Evolutionary conservation across 1,140 invertebrate species (phyloP).

Genomic region (Wasmannia auropunctata): DNA sequence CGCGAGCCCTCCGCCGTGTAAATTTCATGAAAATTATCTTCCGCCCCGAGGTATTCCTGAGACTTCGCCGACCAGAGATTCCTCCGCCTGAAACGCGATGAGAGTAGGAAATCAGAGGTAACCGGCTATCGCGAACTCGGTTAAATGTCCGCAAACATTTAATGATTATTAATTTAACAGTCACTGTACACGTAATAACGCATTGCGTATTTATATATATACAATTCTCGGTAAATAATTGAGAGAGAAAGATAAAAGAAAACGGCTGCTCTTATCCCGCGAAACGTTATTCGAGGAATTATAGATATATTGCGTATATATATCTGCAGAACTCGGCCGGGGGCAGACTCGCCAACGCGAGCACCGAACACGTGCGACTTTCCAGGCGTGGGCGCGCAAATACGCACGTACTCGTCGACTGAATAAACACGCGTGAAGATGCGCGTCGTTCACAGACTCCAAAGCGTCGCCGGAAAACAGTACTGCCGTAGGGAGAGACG

Average conservation of each 20-base stretch:
- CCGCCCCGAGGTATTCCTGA: slow-evolving; percentile 35
- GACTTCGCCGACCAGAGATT: slow-evolving; percentile 30
- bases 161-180: slow-evolving; percentile 38
- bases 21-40: slow-evolving; percentile 56
- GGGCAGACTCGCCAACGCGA: slow-evolving; percentile 1
- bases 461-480: slow-evolving; percentile 26
- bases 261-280: not conserved
- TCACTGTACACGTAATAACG: not conserved
- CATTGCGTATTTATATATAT: not conserved
- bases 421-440: slow-evolving; percentile 57
- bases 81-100: slow-evolving; percentile 13
- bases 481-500: not conserved
- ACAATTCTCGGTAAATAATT: not conserved
- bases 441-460: not conserved
- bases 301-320: no score
- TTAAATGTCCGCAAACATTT: slow-evolving; percentile 20
- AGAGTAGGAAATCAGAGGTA: slow-evolving; percentile 35
- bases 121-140: slow-evolving; percentile 2
- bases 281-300: not conserved
- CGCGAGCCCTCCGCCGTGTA: slow-evolving; percentile 4
- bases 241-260: not conserved
- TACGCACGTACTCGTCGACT: not conserved
- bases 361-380: slow-evolving; percentile 52
- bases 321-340: not conserved
- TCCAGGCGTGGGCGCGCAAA: slow-evolving; percentile 21